Evolutionary conservation across 92 coral and sea anemone species (phyloP), one percentile per base, ranked within the genome.

Genomic region (Virgularia gustaviana): DNA sequence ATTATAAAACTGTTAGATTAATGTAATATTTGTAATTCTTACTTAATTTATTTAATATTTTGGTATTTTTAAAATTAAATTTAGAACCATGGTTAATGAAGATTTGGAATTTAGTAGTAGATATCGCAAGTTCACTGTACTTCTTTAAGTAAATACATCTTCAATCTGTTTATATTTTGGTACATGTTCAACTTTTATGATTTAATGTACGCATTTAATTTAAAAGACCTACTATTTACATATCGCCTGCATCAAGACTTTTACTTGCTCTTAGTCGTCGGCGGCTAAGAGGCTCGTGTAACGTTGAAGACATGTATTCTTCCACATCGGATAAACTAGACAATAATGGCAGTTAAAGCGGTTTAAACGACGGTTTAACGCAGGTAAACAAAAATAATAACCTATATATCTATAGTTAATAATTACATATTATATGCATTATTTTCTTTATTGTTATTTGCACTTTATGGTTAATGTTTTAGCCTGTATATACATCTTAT

Each of bases 261-360:
- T 44, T 65, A 65, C 57, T 65, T 66, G 73, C 73, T 66, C 57
- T 66, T 66, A 66, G 49, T 43, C n/a, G n/a, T n/a, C 47, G 43
- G 49, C 38, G 56, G 43, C 47, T 66, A 43, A 66, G 0, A 27
- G 70, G 73, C 30, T 43, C 73, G 41, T 44, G 13, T 23, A 43
- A 27, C 39, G 73, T 66, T 44, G 70, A 12, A 1, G 64, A 18
- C 18, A 57, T 43, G 35, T 66, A 66, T 30, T 66, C 57, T 45
- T 65, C 57, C 29, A 65, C 49, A 33, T 65, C 73, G 2, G 57
- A 66, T 44, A 43, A 66, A 66, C 73, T 66, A 47, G 30, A 66
- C 47, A 22, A 29, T 25, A n/a, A n/a, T 57, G 64, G 29, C 29
- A 24, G n/a, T 39, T 15, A 13, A 47, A 25, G 0, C 16, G 45